Conservation (phyloP, 2,888 invertebrate species). For the Pemphredon lugubris region DNA sequence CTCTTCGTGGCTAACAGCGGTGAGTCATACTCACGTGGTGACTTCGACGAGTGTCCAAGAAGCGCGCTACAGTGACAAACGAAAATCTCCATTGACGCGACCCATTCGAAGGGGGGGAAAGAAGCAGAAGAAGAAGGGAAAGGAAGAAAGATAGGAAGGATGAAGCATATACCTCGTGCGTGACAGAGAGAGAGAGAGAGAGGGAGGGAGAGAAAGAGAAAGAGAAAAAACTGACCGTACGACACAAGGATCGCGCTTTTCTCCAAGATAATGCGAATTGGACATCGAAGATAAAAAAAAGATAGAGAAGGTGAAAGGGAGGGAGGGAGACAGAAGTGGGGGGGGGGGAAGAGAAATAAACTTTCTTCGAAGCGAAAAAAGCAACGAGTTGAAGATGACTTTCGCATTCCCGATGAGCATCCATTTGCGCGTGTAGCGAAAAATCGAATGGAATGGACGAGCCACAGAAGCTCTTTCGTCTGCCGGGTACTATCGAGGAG, state of each 20-base stretch:
- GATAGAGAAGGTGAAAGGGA: too few species aligned
- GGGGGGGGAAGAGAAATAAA: too few species aligned
- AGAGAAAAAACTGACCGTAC: neutral
- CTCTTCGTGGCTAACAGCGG: conserved; percentile 32
- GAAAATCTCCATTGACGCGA: neutral
- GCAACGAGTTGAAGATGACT: conserved; percentile 9
- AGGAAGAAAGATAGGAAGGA: too few species aligned
- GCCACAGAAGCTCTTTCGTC: conserved; percentile 75
- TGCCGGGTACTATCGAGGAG: conserved; percentile 78
- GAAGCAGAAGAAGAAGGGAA: neutral
- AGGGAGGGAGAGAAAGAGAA: too few species aligned
- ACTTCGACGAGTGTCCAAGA: conserved; percentile 62
- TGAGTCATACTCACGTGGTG: conserved; percentile 51
- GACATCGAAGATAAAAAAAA: too few species aligned
- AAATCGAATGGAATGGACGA: conserved; percentile 70
- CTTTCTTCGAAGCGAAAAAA: too few species aligned
- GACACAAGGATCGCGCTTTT: neutral
- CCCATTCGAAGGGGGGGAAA: neutral
- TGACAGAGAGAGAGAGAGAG: neutral
- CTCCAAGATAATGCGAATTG: neutral
- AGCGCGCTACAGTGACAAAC: conserved; percentile 11
- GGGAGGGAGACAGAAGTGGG: too few species aligned
- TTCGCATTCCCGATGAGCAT: conserved; percentile 35
- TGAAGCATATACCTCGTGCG: neutral
- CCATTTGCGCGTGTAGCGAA: conserved; percentile 20